Evolutionary conservation across 2,113 vertebrate genomes (phyloP).

Genomic region (Nesoenas mayeri): DNA sequence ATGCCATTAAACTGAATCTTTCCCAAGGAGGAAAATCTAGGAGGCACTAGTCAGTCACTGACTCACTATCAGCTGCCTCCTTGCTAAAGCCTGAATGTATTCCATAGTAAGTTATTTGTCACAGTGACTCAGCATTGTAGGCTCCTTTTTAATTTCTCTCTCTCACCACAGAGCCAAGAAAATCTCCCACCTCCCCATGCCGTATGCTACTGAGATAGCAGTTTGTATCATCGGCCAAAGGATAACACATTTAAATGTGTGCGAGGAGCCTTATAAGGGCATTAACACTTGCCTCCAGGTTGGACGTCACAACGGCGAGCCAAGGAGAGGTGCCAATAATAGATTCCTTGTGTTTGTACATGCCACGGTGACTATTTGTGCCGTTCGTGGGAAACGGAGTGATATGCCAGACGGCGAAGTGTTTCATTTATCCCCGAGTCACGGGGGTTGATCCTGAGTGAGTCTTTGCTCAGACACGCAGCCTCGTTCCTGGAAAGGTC

Average conservation of each 20-base stretch:
- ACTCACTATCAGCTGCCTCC: slow-evolving; percentile 77
- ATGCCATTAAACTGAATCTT: slow-evolving; percentile 58
- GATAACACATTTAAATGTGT: slow-evolving; percentile 78
- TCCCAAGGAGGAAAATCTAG: slow-evolving; percentile 75
- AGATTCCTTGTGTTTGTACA: slow-evolving; percentile 71
- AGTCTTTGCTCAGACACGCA: slow-evolving; percentile 17
- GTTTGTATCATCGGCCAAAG: slow-evolving; percentile 75
- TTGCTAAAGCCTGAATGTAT: slow-evolving; percentile 80
- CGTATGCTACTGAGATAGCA: slow-evolving; percentile 80
- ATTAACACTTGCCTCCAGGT: slow-evolving; percentile 75
- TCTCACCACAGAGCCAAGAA: slow-evolving; percentile 80
- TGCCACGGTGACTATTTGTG: slow-evolving; percentile 63
- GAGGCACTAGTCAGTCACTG: slow-evolving; percentile 76
- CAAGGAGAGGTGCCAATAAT: slow-evolving; percentile 76
- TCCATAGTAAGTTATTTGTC: slow-evolving; percentile 81
- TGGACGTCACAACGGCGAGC: slow-evolving; percentile 80
- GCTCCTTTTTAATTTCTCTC: slow-evolving; percentile 81
- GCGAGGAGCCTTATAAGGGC: slow-evolving; percentile 79
- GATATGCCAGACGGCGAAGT: slow-evolving; percentile 75
- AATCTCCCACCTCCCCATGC: slow-evolving; percentile 80
- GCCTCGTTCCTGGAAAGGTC: slow-evolving; percentile 24
- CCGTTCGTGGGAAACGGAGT: slow-evolving; percentile 65
- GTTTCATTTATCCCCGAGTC: slow-evolving; percentile 70
- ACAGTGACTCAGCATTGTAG: slow-evolving; percentile 86
- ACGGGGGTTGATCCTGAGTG: slow-evolving; percentile 38